Evolutionary conservation across 1,140 invertebrate genomes (phyloP), one percentile per base, ranked within the genome.

Genomic region (Dreissena rostriformis): DNA sequence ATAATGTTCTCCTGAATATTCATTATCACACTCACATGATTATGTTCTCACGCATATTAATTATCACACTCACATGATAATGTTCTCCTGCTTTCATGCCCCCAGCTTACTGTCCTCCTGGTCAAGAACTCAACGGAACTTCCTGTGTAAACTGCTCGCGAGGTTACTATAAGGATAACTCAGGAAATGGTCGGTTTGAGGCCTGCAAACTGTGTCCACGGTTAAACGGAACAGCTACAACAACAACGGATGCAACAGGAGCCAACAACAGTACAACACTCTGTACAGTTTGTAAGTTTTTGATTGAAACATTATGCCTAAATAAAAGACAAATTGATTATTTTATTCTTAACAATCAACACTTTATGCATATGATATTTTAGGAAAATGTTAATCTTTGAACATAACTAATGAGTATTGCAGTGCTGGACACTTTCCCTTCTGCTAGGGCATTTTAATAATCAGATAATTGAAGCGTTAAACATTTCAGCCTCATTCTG

Each of bases 281-380:
- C 11, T 77, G 75, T 77, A 22, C 2, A n/a, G 39, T 77, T 17
- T 61, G 75, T 77, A 52, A 77, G 75, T 77, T 4, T 61, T 4
- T 12, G 17, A 2, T 39, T 39, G 39, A 39, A 39, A 39, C 39
- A 39, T 39, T 39, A 39, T 39, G 39, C 39, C 39, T 39, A 5
- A 2, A 39, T 39, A 39, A 39, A 39, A 5, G 39, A 39, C 2
- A 39, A 2, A 39, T 39, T 39, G 2, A 8, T 39, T 39, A 39
- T 39, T 39, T 39, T 39, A 5, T 39, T 8, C 39, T 39, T 8
- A 39, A 39, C 39, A 39, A 39, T 39, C 8, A 5, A 39, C 2
- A 2, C 2, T 39, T 2, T 39, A 39, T 39, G 39, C 2, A 39
- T 39, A 39, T 39, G 4, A 39, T 8, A 39, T 39, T 39, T 39